Base-by-base conservation (phyloP, 2,113 vertebrate genomes). In the Athene cunicularia region DNA sequence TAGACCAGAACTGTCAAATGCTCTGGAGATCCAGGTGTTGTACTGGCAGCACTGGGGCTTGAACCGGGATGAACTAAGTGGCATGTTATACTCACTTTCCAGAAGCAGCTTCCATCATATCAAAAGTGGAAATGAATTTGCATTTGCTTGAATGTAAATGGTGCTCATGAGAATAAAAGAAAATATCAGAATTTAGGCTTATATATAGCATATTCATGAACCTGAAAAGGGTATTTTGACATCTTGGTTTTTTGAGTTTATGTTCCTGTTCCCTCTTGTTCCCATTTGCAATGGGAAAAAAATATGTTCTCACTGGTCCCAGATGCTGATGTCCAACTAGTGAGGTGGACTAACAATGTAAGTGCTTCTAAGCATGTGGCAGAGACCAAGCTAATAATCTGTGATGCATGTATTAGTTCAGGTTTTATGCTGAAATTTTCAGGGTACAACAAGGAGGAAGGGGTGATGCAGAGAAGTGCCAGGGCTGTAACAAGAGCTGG, bases 21-120 rank as follows among this genome's bases (percentile, higher is more conserved):
- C 75, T 70, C 62, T 66, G 80, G 53, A 86, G 85, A 77, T 53
- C 49, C 53, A 43, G 19, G 19, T 58, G 84, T 9, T 14, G 2
- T n/a, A 23, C 26, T 62, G 0, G 1, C 62, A 52, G 43, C 2
- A 0, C 76, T 43, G 86, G 43, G 62, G 35, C 47, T 74, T 73
- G 81, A 91, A 76, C 55, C 15, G 64, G 55, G 55, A 77, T 52
- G 56, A 50, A 85, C 89, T 47, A 74, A 83, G 64, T 60, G 71
- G 50, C 35, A 85, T 5, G 1, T 58, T 81, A 43, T 41, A 64
- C 56, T 76, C 67, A 8, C 56, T 71, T 63, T 73, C n/a, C 71
- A 87, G 66, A 91, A 96, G 90, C 66, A 75, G 71, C 56, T 97
- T 95, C 79, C 73, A 81, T 41, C 93, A 58, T 53, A 88, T 62